These are phyloP conservation scores for Mobula hypostoma DNA, from an alignment of 2,113 vertebrate species.

Conservation along the genomic window DNA sequence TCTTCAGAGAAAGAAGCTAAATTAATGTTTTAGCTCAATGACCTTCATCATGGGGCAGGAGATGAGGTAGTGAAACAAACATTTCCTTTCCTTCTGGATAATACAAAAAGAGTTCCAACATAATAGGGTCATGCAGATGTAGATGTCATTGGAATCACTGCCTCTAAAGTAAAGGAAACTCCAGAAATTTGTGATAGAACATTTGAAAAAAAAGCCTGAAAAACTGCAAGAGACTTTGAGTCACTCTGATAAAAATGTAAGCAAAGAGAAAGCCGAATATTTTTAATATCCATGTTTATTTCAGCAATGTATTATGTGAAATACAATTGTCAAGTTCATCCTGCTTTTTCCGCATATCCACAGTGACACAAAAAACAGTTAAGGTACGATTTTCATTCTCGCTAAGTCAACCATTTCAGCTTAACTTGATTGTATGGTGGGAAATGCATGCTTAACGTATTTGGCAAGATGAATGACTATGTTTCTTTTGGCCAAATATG, in stretches of 20 bases:
- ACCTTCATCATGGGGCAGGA: background rate
- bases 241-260: background rate
- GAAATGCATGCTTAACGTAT: background rate
- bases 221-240: background rate
- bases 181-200: background rate
- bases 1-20: too few relatives aligned
- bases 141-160: background rate
- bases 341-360: background rate
- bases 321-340: conserved; percentile 7
- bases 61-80: background rate
- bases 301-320: background rate
- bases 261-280: background rate
- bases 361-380: background rate
- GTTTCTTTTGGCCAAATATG: background rate
- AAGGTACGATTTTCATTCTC: background rate
- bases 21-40: too few relatives aligned
- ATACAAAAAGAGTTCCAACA: background rate
- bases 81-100: background rate
- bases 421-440: background rate
- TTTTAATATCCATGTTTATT: background rate
- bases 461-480: background rate
- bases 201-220: conserved; percentile 9
- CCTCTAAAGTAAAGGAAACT: background rate
- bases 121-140: background rate
- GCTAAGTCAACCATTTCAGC: background rate